phyloP scores from a whole-genome alignment of 2,888 invertebrate genomes.

The Ophion ellenae region DNA sequence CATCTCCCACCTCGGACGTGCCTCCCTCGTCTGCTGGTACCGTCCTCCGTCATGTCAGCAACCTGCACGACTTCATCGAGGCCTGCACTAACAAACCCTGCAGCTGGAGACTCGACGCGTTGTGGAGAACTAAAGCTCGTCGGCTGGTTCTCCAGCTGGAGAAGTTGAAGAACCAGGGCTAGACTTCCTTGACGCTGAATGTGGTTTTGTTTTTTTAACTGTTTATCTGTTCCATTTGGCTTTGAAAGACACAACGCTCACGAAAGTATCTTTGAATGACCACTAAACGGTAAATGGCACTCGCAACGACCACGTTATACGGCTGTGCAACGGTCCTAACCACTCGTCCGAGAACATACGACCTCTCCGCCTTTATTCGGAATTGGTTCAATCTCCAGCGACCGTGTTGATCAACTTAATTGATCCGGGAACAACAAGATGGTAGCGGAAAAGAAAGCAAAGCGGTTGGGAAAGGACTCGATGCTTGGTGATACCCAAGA shows the following conservation, averaged over 20 bases:
- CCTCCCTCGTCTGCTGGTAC: constrained; percentile 19
- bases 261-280: too few relatives aligned
- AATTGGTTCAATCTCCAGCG: constrained; percentile 25
- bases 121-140: too few relatives aligned
- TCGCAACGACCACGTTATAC: background rate
- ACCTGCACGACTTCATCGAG: constrained; percentile 22
- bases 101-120: background rate
- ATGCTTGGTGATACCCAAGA: background rate
- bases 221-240: too few relatives aligned
- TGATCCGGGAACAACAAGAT: constrained; percentile 8
- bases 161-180: too few relatives aligned
- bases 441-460: background rate
- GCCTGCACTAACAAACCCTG: background rate
- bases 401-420: constrained; percentile 29
- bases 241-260: too few relatives aligned
- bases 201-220: too few relatives aligned
- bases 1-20: constrained; percentile 25
- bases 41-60: constrained; percentile 17
- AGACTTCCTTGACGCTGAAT: too few relatives aligned
- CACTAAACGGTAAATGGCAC: too few relatives aligned
- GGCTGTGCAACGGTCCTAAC: background rate
- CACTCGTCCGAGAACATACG: background rate
- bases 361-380: background rate
- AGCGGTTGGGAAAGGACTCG: background rate
- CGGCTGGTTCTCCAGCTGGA: too few relatives aligned